Percentiles rank a stretch among this genome's conserved stretches.
Conservation (phyloP, 2,113 vertebrate species). For the Lepus americanus region DNA sequence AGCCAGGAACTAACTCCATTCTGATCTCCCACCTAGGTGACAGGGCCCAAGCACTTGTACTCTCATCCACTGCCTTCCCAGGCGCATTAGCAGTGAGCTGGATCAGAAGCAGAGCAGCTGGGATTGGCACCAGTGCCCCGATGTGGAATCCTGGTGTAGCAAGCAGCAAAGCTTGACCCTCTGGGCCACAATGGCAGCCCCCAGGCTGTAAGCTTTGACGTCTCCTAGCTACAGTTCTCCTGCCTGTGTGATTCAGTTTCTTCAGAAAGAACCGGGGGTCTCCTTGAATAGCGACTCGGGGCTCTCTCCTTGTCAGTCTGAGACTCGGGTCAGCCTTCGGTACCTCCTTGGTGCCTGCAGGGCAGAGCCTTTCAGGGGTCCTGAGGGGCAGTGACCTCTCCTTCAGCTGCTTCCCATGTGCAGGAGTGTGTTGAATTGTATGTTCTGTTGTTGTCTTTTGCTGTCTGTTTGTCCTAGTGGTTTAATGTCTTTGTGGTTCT, state of each 20-base stretch:
- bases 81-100: no score
- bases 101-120: no score
- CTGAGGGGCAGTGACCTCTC: neutral
- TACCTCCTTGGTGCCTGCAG: neutral
- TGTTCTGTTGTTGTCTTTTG: neutral
- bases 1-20: no score
- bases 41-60: no score
- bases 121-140: no score
- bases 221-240: neutral
- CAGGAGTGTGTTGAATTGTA: neutral
- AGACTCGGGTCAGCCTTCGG: neutral
- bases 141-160: no score
- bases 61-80: no score
- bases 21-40: no score
- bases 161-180: no score
- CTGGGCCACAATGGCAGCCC: neutral
- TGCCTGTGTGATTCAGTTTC: constrained; percentile 2
- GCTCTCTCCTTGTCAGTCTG: neutral
- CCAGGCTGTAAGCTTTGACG: constrained; percentile 2
- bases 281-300: neutral
- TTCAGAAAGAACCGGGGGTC: constrained; percentile 44
- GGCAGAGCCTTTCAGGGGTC: neutral
- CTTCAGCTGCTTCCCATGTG: neutral
- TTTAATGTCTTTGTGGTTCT: constrained; percentile 52
- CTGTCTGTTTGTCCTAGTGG: constrained; percentile 41